phyloP scores from a whole-genome alignment of 2,888 invertebrate species.

The Congeria kusceri region DNA sequence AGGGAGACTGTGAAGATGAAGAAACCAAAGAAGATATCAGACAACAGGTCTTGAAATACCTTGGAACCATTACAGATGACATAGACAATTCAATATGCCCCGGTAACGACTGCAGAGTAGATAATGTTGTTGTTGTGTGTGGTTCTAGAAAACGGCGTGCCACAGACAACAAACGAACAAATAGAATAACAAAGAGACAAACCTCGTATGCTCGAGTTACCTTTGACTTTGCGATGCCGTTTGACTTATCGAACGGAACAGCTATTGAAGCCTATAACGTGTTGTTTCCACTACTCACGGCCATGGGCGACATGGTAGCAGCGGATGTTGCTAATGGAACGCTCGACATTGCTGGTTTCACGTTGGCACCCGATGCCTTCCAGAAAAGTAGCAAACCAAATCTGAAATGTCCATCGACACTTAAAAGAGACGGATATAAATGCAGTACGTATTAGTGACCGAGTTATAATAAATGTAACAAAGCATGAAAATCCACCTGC shows the following conservation, averaged over 20 bases:
- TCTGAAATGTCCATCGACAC: too few relatives aligned
- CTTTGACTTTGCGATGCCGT: background rate
- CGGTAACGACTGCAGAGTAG: constrained; percentile 1
- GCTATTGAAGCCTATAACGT: background rate
- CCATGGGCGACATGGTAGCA: background rate
- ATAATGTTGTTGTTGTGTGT: constrained; percentile 13
- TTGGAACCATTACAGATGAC: background rate
- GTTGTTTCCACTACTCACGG: background rate
- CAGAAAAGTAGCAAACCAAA: background rate
- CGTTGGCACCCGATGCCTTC: background rate
- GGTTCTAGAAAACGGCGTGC: background rate
- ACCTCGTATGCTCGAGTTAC: background rate
- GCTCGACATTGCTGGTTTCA: background rate
- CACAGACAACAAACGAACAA: too few relatives aligned
- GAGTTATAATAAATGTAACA: too few relatives aligned
- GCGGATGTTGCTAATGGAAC: constrained; percentile 1
- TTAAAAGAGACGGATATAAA: too few relatives aligned
- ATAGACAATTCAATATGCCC: constrained; percentile 25
- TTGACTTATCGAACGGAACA: background rate
- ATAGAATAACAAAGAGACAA: too few relatives aligned
- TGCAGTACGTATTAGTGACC: too few relatives aligned
- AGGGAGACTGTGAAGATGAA: constrained; percentile 10
- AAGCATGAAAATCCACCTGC: too few relatives aligned
- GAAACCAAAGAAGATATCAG: constrained; percentile 7
- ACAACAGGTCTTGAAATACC: constrained; percentile 8